These are phyloP conservation scores for Pogoniulus pusillus DNA, from an alignment of 2,797 vertebrate species.

Conservation along the genomic window DNA sequence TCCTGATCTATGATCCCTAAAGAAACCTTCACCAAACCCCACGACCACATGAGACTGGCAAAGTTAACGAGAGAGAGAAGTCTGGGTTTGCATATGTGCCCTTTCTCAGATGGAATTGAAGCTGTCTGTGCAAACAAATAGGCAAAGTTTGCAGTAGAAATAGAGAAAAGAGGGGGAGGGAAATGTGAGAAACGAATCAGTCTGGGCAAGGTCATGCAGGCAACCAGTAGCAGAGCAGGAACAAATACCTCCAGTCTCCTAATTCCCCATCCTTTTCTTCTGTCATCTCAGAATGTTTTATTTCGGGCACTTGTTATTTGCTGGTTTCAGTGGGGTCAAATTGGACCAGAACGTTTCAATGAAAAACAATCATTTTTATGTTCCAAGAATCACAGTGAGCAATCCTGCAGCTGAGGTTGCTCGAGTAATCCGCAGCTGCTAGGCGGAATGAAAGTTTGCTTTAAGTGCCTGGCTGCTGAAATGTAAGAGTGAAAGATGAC, in stretches of 20 bases:
- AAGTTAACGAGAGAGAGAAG: not conserved
- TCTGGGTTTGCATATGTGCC: not conserved
- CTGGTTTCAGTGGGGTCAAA: constrained; percentile 52
- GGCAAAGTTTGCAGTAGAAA: not conserved
- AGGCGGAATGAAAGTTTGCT: constrained; percentile 59
- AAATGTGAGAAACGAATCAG: not conserved
- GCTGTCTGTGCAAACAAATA: not conserved
- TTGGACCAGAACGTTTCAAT: constrained; percentile 55
- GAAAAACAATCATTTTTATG: constrained; percentile 66
- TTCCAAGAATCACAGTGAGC: constrained; percentile 39
- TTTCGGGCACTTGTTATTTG: constrained; percentile 8
- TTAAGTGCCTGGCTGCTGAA: constrained; percentile 51
- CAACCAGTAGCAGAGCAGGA: constrained; percentile 6
- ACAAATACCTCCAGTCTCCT: not conserved
- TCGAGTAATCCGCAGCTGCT: constrained; percentile 13
- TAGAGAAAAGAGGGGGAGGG: not conserved
- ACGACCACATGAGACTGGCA: not conserved
- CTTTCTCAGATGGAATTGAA: constrained; percentile 4
- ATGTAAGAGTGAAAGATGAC: constrained; percentile 64
- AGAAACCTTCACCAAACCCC: not conserved
- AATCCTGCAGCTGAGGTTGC: constrained; percentile 23
- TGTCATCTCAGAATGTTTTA: constrained; percentile 47
- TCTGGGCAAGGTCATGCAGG: not conserved
- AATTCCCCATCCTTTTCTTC: constrained; percentile 26
- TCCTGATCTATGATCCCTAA: not conserved